A percentile compares a stretch with the other conserved stretches of the same genome.
These are phyloP conservation scores for Aselliscus stoliczkanus DNA, from an alignment of 2,797 vertebrate species.

Conservation along the genomic window DNA sequence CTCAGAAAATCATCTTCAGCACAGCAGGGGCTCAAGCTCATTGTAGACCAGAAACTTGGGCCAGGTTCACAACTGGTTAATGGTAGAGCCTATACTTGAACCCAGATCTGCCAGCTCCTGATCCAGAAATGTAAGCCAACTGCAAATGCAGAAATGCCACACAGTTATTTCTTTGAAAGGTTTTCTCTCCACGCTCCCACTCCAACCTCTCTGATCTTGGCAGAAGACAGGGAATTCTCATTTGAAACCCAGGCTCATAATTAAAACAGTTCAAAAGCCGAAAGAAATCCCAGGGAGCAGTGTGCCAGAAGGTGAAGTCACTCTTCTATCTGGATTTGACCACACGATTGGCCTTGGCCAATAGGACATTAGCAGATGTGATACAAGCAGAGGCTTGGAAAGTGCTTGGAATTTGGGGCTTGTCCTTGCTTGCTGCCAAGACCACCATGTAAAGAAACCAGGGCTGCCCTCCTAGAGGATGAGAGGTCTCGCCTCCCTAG, in stretches of 20 bases:
- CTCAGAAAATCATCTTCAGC: neutral
- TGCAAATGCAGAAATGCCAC: neutral
- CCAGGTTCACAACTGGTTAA: neutral
- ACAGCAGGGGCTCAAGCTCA: neutral
- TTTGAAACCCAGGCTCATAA: neutral
- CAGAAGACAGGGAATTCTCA: neutral
- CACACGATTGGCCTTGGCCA: neutral
- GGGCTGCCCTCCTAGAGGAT: neutral
- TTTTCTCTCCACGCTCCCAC: neutral
- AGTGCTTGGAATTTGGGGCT: neutral
- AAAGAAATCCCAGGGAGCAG: neutral
- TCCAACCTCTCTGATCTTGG: neutral
- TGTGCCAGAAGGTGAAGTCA: neutral
- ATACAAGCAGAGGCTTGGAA: neutral
- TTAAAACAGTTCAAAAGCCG: neutral
- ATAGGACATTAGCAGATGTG: neutral
- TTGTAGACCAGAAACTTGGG: neutral
- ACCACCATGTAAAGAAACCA: neutral
- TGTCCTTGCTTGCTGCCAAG: neutral
- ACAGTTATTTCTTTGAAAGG: neutral
- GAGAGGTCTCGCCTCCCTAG: neutral
- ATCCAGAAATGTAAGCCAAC: neutral
- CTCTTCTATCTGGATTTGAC: neutral
- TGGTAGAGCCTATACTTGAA: accelerated
- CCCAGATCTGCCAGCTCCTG: neutral